Base-by-base conservation (phyloP, 2,888 invertebrate species). In the Oligia fasciuncula region DNA sequence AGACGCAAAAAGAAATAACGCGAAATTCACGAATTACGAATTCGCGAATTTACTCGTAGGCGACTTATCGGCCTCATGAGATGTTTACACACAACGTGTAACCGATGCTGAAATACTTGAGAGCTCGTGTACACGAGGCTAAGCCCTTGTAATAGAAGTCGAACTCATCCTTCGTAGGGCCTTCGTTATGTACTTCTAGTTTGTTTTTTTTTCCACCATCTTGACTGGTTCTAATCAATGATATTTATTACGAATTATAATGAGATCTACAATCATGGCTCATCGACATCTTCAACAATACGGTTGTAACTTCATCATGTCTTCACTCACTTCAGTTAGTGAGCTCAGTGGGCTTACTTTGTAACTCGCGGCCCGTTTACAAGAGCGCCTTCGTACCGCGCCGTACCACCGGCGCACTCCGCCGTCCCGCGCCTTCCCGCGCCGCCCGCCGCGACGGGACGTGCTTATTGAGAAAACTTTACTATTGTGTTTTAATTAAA, bases 401-500 rank as follows among this genome's bases (percentile, higher is more conserved):
- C 76, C 35, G 49, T 40, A n/a, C 40, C 51, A 40, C 51, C 51
- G 40, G 69, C 75, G 73, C 29, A 49, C 43, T 19, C 14, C 29
- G 62, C 29, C 43, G 23, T 46, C 35, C 60, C 62, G 19, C 60
- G 49, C 19, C 23, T 40, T 13, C 0, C 49, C 14, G n/a, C 35
- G 35, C 46, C 14, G 43, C 5, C 4, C 60, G 23, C 54, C 63
- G 54, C 29, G 60, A 8, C 73, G 54, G 63, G 69, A 76, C 73
- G 57, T 75, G 73, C 77, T 87, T 86, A 81, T 83, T 86, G 74
- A 76, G 75, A 68, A 83, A 87, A 88, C 84, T 88, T 88, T 81
- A 49, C 77, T 80, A 71, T 84, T 79, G 80, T 85, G 65, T 82
- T 88, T 81, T 87, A 88, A 88, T 88, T 85, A 88, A 88, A 88